These are phyloP conservation scores for Formica selysi DNA, from an alignment of 1,140 invertebrate species.

Conservation along the genomic window DNA sequence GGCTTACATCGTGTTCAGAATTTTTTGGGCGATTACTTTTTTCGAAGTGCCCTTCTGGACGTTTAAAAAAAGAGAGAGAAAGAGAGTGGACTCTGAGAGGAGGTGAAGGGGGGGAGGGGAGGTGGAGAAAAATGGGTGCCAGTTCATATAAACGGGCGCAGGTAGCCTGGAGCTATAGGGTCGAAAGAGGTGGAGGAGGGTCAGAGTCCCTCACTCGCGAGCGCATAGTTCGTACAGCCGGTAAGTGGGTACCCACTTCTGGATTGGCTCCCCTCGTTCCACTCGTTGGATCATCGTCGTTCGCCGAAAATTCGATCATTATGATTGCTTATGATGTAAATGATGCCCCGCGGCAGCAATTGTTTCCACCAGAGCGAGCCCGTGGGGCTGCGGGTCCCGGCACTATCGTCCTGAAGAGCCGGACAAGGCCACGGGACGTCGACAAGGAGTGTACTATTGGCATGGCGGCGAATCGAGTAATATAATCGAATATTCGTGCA, in stretches of 20 bases:
- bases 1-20: slow-evolving; percentile 36
- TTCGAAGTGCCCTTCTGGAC: slow-evolving; percentile 59
- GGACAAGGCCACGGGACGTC: slow-evolving; percentile 65
- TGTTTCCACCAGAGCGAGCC: slow-evolving; percentile 85
- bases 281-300: slow-evolving; percentile 86
- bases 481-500: slow-evolving; percentile 49
- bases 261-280: slow-evolving; percentile 83
- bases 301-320: slow-evolving; percentile 87
- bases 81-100: not conserved
- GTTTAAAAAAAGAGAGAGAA: slow-evolving; percentile 19
- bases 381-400: slow-evolving; percentile 76
- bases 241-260: slow-evolving; percentile 86
- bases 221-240: slow-evolving; percentile 70
- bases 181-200: slow-evolving; percentile 73
- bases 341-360: slow-evolving; percentile 86
- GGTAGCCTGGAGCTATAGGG: slow-evolving; percentile 79
- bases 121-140: slow-evolving; percentile 65
- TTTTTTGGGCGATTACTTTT: slow-evolving; percentile 72
- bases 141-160: slow-evolving; percentile 76
- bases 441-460: slow-evolving; percentile 37
- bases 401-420: slow-evolving; percentile 49
- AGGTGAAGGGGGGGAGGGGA: slow-evolving; percentile 38
- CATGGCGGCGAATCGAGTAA: slow-evolving; percentile 33
- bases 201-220: slow-evolving; percentile 69
- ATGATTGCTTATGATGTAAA: slow-evolving; percentile 87